Evolutionary conservation across 2,888 invertebrate species (phyloP).

Genomic region (Theretra japonica): DNA sequence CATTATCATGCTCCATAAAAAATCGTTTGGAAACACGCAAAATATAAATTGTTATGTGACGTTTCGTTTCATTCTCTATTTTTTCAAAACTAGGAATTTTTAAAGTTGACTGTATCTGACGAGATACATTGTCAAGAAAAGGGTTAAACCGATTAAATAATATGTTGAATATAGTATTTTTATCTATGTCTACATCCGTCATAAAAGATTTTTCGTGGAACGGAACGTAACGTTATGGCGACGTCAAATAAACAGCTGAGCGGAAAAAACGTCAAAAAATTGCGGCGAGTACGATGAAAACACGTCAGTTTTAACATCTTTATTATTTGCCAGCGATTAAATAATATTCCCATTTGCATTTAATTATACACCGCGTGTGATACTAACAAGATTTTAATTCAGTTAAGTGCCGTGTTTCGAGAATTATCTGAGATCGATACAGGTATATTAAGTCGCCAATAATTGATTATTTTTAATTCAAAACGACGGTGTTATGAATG

Average conservation of each 20-base stretch:
- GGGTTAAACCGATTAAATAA: no score
- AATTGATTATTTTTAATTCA: conserved; percentile 8
- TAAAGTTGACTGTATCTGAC: no score
- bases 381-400: conserved; percentile 33
- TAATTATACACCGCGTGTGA: conserved; percentile 30
- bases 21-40: no score
- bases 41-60: no score
- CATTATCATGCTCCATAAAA: no score
- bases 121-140: no score
- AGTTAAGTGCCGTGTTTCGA: conserved; percentile 39
- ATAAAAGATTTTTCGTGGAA: conserved; percentile 44
- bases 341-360: conserved; percentile 36
- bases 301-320: conserved; percentile 71
- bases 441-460: conserved; percentile 32
- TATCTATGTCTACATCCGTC: neutral
- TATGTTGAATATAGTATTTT: neutral
- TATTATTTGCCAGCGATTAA: conserved; percentile 41
- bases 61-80: no score
- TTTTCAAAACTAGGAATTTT: no score
- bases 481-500: conserved; percentile 43
- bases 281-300: conserved; percentile 61
- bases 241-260: conserved; percentile 53
- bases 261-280: conserved; percentile 50
- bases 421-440: conserved; percentile 43
- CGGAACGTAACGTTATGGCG: conserved; percentile 55